Conservation (phyloP, 2,797 vertebrate genomes). For the Lycodopsis pacificus region DNA sequence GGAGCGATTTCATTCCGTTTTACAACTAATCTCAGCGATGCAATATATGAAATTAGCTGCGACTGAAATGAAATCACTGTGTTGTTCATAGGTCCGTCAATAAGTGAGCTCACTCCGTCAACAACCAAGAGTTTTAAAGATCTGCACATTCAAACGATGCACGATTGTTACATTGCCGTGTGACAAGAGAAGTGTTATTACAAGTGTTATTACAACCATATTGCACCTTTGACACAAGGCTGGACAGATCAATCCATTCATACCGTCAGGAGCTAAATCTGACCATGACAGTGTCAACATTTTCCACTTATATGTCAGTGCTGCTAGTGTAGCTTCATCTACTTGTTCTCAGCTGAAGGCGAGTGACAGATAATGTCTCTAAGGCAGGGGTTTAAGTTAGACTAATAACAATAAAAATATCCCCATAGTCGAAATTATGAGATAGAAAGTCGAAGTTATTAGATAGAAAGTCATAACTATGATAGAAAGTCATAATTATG, state of each 20-base stretch:
- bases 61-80: background rate
- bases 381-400: background rate
- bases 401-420: no score
- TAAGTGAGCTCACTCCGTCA: background rate
- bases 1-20: conserved; percentile 7
- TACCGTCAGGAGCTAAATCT: conserved; percentile 2
- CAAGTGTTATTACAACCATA: conserved; percentile 7
- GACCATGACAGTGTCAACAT: background rate
- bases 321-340: background rate
- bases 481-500: no score
- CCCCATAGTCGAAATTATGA: no score
- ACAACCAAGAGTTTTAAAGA: background rate
- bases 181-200: conserved; percentile 21
- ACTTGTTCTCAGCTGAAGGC: background rate
- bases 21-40: conserved; percentile 1
- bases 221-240: conserved; percentile 15
- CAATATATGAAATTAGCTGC: background rate
- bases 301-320: background rate
- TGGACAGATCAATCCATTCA: conserved; percentile 10
- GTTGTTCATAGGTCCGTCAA: conserved; percentile 11
- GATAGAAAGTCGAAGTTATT: no score
- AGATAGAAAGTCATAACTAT: no score
- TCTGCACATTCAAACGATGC: conserved; percentile 7
- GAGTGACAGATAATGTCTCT: conserved; percentile 25
- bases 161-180: background rate